phyloP scores from a whole-genome alignment of 1,140 invertebrate genomes.

The Panagrolaimus sp. region DNA sequence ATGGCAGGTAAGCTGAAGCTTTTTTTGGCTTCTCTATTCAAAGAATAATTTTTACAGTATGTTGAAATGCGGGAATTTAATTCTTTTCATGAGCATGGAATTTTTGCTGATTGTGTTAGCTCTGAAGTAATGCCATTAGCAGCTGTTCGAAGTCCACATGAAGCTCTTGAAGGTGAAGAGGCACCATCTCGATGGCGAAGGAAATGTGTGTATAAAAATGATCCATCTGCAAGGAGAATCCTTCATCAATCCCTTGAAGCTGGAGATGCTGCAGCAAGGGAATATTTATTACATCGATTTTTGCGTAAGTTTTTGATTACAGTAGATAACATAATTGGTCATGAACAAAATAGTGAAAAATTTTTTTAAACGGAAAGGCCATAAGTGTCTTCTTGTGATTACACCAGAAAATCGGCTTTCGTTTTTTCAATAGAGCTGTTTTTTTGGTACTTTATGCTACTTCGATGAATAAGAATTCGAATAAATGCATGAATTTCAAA shows the following conservation, averaged over 20 bases:
- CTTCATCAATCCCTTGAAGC: slow-evolving; percentile 45
- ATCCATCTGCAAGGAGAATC: slow-evolving; percentile 20
- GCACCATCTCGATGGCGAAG: neutral
- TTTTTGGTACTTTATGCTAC: too few relatives aligned
- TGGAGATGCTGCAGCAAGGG: slow-evolving; percentile 35
- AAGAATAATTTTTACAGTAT: slow-evolving; percentile 20
- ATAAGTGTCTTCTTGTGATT: too few relatives aligned
- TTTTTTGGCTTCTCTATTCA: slow-evolving; percentile 10
- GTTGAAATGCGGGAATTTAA: slow-evolving; percentile 42
- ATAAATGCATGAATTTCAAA: too few relatives aligned
- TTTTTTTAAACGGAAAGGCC: too few relatives aligned
- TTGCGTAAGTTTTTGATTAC: slow-evolving; percentile 30
- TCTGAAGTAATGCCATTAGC: slow-evolving; percentile 40
- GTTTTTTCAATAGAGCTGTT: too few relatives aligned
- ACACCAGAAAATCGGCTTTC: too few relatives aligned
- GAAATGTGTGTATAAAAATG: slow-evolving; percentile 35
- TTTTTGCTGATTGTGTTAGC: slow-evolving; percentile 48
- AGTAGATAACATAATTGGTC: too few relatives aligned
- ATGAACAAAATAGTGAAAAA: too few relatives aligned
- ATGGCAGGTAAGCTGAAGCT: slow-evolving; percentile 44
- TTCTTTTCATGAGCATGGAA: slow-evolving; percentile 44
- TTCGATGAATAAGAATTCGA: too few relatives aligned
- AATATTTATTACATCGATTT: slow-evolving; percentile 45
- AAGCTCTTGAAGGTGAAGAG: slow-evolving; percentile 5
- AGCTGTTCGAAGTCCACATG: neutral